Evolutionary conservation across 2,113 vertebrate species (phyloP).

Genomic region (Clarias batrachus): DNA sequence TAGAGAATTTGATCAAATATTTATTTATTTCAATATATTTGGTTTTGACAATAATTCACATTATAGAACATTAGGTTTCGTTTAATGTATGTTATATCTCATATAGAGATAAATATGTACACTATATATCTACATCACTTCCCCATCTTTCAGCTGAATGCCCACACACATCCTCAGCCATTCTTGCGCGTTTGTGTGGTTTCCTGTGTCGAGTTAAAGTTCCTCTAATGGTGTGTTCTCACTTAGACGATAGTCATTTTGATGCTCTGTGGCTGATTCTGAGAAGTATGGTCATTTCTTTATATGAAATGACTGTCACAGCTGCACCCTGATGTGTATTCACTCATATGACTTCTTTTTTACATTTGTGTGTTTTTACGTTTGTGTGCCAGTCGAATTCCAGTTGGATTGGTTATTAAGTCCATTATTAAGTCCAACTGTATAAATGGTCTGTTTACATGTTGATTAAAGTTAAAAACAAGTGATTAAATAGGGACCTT

Average conservation of each 20-base stretch:
- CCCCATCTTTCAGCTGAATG: background rate
- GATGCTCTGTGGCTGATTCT: background rate
- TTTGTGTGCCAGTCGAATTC: background rate
- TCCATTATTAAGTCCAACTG: too few relatives aligned
- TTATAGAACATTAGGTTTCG: background rate
- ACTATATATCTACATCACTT: background rate
- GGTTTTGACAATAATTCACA: background rate
- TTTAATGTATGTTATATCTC: background rate
- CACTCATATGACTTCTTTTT: background rate
- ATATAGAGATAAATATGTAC: background rate
- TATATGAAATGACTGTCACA: background rate
- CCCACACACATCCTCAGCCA: background rate
- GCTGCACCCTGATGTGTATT: background rate
- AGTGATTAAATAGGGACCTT: too few relatives aligned
- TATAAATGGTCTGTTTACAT: too few relatives aligned
- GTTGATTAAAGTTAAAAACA: too few relatives aligned
- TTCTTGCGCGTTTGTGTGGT: background rate
- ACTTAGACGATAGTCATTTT: background rate
- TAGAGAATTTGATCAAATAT: background rate
- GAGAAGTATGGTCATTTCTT: background rate
- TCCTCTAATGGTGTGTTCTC: background rate
- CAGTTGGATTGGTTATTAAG: background rate
- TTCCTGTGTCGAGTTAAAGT: constrained; percentile 33
- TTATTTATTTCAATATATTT: too few relatives aligned
- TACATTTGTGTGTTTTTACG: background rate